Evolutionary conservation across 2,797 vertebrate species (phyloP).

Genomic region (Manis javanica): DNA sequence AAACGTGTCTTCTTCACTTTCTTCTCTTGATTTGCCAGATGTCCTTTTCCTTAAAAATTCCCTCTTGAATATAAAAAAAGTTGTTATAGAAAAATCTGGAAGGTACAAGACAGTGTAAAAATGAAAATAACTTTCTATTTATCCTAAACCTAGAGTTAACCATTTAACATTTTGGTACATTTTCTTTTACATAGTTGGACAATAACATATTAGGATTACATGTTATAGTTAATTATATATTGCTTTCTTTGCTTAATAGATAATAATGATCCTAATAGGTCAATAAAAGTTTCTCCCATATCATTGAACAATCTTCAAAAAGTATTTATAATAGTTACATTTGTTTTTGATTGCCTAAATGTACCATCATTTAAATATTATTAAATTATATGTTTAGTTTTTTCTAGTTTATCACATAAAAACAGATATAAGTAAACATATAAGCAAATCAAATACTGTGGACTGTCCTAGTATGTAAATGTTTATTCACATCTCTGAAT

Average conservation of each 20-base stretch:
- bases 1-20: not conserved
- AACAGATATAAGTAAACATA: not conserved
- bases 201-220: not conserved
- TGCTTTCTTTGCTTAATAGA: not conserved
- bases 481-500: not conserved
- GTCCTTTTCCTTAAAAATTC: constrained; percentile 3
- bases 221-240: not conserved
- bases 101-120: constrained; percentile 16
- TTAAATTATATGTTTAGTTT: constrained; percentile 38
- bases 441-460: constrained; percentile 36
- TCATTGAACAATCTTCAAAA: constrained; percentile 35
- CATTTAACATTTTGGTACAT: not conserved
- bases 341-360: not conserved
- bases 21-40: constrained; percentile 9
- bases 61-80: not conserved
- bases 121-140: constrained; percentile 43
- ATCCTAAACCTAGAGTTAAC: not conserved
- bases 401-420: constrained; percentile 41
- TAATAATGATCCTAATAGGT: not conserved
- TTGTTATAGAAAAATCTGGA: constrained; percentile 14
- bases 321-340: not conserved
- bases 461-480: not conserved
- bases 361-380: constrained; percentile 31
- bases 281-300: not conserved
- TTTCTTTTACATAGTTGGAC: not conserved